Conservation (phyloP, 2,113 vertebrate species). For the Mionectes macconnelli region DNA sequence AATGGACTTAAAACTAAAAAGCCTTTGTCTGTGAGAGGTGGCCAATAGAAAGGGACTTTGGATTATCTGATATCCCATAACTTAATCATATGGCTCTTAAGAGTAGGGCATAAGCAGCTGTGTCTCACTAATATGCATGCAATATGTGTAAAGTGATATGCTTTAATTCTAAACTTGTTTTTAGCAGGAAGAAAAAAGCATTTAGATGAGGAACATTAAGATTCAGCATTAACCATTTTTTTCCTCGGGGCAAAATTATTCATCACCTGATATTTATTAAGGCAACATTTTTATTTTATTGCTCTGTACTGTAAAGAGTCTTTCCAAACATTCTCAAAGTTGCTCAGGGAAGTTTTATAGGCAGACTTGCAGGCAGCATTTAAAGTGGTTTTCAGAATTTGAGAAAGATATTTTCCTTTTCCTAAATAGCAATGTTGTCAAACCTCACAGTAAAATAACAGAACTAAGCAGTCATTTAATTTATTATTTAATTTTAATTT, state of each 20-base stretch:
- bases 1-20: slow-evolving; percentile 98
- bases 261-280: slow-evolving; percentile 82
- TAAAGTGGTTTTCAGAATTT: not conserved
- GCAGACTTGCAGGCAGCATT: not conserved
- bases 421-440: not conserved
- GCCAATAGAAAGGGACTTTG: slow-evolving; percentile 81
- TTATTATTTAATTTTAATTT: slow-evolving; percentile 23
- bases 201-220: slow-evolving; percentile 94
- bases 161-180: slow-evolving; percentile 97
- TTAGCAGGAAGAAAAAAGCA: slow-evolving; percentile 93
- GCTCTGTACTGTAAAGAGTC: slow-evolving; percentile 48
- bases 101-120: slow-evolving; percentile 96
- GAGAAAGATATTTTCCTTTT: slow-evolving; percentile 1
- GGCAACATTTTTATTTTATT: slow-evolving; percentile 65
- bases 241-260: slow-evolving; percentile 79
- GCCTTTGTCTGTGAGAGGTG: slow-evolving; percentile 81
- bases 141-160: slow-evolving; percentile 99
- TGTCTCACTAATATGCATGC: slow-evolving; percentile 96
- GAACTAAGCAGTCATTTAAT: slow-evolving; percentile 12
- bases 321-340: slow-evolving; percentile 69
- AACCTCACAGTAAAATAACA: not conserved
- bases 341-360: slow-evolving; percentile 36
- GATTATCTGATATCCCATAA: slow-evolving; percentile 99
- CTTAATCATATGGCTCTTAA: slow-evolving; percentile 99
- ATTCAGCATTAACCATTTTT: slow-evolving; percentile 82